A percentile compares a stretch with the other conserved stretches of the same genome.
phyloP scores from a whole-genome alignment of 1,140 invertebrate genomes.

The Lycorma delicatula region DNA sequence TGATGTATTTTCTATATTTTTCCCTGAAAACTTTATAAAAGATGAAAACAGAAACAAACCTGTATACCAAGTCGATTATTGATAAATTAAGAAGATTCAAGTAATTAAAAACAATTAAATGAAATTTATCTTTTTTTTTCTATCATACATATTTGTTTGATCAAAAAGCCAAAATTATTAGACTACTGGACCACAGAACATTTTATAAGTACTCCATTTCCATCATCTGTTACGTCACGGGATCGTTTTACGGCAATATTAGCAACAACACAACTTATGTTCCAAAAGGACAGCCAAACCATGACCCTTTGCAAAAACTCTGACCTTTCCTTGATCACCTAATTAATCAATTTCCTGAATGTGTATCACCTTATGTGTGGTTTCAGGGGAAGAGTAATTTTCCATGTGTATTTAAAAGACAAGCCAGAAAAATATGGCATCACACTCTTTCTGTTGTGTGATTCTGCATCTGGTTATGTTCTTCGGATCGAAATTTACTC shows the following conservation, averaged over 20 bases:
- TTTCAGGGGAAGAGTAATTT: neutral
- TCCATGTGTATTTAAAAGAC: neutral
- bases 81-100: neutral
- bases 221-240: neutral
- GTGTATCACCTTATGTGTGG: neutral
- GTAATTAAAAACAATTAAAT: neutral
- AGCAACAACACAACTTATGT: neutral
- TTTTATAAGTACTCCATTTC: neutral
- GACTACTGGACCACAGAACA: neutral
- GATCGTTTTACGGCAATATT: neutral
- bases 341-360: neutral
- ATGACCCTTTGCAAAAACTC: neutral
- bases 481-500: neutral
- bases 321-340: neutral
- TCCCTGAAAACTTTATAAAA: neutral
- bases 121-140: neutral
- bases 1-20: neutral
- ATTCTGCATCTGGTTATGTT: neutral
- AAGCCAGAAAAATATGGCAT: neutral
- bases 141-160: neutral
- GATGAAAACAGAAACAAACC: neutral
- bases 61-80: neutral
- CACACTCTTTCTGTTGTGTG: neutral
- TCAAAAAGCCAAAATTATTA: neutral
- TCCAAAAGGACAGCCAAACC: neutral